Base-by-base conservation (phyloP, 2,888 invertebrate genomes). In the Hemithea aestivaria region DNA sequence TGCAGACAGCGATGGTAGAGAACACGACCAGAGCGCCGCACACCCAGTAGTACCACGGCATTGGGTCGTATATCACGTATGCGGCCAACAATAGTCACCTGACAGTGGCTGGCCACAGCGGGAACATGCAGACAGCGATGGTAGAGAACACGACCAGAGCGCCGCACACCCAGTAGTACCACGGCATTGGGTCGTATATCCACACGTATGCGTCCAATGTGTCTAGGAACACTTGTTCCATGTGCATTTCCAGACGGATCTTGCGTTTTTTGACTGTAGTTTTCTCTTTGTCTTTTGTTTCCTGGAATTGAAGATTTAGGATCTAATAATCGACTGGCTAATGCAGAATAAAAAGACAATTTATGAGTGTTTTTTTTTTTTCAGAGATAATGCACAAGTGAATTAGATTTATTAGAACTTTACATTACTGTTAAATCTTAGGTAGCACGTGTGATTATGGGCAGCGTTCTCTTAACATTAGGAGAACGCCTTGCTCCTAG, bases 21-120 rank as follows among this genome's bases (percentile, higher is more conserved):
- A n/a, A n/a, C n/a, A n/a, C n/a, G n/a, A n/a, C n/a, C n/a, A n/a
- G n/a, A n/a, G n/a, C n/a, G n/a, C n/a, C n/a, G n/a, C n/a, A n/a
- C n/a, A n/a, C n/a, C n/a, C n/a, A n/a, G n/a, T n/a, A n/a, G n/a
- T n/a, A n/a, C n/a, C n/a, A n/a, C n/a, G n/a, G n/a, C n/a, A n/a
- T n/a, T n/a, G n/a, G n/a, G n/a, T n/a, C n/a, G n/a, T n/a, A 99
- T 48, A 98, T 94, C 11, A 98, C 98, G 80, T 79, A 99, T 0
- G 98, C 98, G 77, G 99, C 98, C 22, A 93, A 90, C n/a, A n/a
- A 2, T 2, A 22, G 10, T 72, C 75, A 93, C 90, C 94, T 91
- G 58, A 98, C 93, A 56, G 94, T 92, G 35, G 95, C 94, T 0
- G 99, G 99, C 99, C 99, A 99, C 36, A 99, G 87, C n/a, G 99